These are phyloP conservation scores for Pogonus chalceus DNA, from an alignment of 1,140 invertebrate genomes.

Conservation along the genomic window DNA sequence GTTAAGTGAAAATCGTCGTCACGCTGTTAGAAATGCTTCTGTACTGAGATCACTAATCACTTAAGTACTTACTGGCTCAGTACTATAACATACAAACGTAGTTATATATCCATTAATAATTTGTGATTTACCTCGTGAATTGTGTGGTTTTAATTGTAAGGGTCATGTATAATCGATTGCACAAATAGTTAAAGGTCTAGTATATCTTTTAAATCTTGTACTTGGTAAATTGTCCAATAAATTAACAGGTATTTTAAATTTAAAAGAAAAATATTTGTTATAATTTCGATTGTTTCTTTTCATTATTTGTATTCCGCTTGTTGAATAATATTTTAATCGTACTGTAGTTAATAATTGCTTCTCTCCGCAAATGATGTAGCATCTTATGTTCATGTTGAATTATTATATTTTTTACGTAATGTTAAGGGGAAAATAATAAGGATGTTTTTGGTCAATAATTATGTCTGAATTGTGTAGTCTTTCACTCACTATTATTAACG, in stretches of 20 bases:
- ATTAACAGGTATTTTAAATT: slow-evolving; percentile 12
- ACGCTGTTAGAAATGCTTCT: slow-evolving; percentile 29
- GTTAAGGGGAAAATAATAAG: slow-evolving; percentile 30
- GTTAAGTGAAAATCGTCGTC: slow-evolving; percentile 28
- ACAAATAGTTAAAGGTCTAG: slow-evolving; percentile 22
- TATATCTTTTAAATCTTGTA: slow-evolving; percentile 11
- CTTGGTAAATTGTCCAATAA: slow-evolving; percentile 28
- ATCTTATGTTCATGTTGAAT: slow-evolving; percentile 27
- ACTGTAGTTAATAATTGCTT: slow-evolving; percentile 23
- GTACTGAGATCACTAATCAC: slow-evolving; percentile 23
- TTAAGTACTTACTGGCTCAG: slow-evolving; percentile 28
- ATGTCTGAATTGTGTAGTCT: slow-evolving; percentile 27
- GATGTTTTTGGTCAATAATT: slow-evolving; percentile 30
- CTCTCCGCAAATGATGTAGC: slow-evolving; percentile 31
- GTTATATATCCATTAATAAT: slow-evolving; percentile 28
- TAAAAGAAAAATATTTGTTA: slow-evolving; percentile 21
- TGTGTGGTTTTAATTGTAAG: slow-evolving; percentile 12
- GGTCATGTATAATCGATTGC: slow-evolving; percentile 32
- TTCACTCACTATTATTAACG: slow-evolving; percentile 34
- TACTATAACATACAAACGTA: slow-evolving; percentile 29
- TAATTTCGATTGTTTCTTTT: slow-evolving; percentile 23
- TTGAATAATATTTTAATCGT: slow-evolving; percentile 22
- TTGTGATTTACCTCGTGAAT: slow-evolving; percentile 10
- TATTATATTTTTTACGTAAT: slow-evolving; percentile 29
- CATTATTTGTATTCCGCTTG: slow-evolving; percentile 21